Evolutionary conservation across 2,113 vertebrate species (phyloP).

Genomic region (Microcebus jonahi): DNA sequence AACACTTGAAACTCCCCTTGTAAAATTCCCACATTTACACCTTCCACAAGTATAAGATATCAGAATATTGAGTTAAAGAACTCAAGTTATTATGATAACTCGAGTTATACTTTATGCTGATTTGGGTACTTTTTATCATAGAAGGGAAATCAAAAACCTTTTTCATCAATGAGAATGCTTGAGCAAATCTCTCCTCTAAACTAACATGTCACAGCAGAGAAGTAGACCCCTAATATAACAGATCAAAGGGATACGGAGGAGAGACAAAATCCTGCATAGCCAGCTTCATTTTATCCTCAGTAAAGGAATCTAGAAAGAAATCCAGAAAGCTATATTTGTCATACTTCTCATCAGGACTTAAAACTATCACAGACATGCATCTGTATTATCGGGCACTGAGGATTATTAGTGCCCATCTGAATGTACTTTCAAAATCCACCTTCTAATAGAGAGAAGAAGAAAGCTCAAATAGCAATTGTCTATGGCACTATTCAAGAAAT

Average conservation of each 20-base stretch:
- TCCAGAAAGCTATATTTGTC: neutral
- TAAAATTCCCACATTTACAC: conserved; percentile 30
- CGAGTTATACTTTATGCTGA: neutral
- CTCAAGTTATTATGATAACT: neutral
- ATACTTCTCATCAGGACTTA: neutral
- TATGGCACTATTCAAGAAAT: neutral
- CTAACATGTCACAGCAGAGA: conserved; percentile 34
- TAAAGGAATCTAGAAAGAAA: neutral
- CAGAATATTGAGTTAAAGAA: neutral
- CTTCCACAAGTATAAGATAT: conserved; percentile 39
- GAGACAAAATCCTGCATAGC: neutral
- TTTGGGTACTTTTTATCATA: conserved; percentile 36
- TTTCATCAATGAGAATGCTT: conserved; percentile 9
- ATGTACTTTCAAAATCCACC: conserved; percentile 8
- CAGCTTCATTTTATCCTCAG: neutral
- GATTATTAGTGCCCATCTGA: neutral
- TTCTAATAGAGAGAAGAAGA: neutral
- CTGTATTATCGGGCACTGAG: neutral
- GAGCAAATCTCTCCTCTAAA: conserved; percentile 34
- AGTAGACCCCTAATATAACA: neutral
- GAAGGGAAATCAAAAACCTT: conserved; percentile 25
- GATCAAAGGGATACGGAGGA: neutral
- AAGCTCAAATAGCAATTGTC: neutral
- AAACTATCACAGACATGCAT: neutral
- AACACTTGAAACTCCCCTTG: conserved; percentile 12